Evolutionary conservation across 1,140 invertebrate genomes (phyloP), one percentile per base, ranked within the genome.

Genomic region (Drosophila seguyi): DNA sequence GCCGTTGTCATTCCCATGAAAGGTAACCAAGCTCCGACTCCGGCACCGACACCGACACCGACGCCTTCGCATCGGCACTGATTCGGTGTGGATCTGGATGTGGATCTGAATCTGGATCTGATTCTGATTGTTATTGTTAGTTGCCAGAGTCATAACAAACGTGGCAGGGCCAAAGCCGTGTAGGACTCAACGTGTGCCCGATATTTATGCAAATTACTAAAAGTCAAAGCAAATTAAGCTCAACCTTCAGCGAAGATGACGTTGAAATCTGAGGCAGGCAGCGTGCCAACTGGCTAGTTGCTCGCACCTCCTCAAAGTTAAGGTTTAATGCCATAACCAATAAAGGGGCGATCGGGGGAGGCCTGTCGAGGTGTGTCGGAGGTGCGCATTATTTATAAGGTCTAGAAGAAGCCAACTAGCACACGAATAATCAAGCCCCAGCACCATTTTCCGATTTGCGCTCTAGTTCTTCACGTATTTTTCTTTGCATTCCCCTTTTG

Each of bases 171-270:
- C 18, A 48, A 50, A 39, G 52, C 68, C 48, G 62, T 52, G 45
- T 53, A 63, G 76, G 81, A 42, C 41, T 56, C 56, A 57, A 63
- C 61, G 65, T 63, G 77, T 62, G 61, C 52, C 41, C 68, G 77
- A 91, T 91, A 91, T 90, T 91, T 90, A 90, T 90, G 85, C 82
- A 90, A 90, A 90, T 90, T 90, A 79, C 83, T 75, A 83, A 87
- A 82, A 87, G 86, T 91, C 86, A 90, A 91, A 80, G 75, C 87
- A 90, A 90, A 91, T 90, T 91, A 91, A 91, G 87, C 83, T 79
- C 67, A 79, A 82, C 78, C 69, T 83, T 84, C 81, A 68, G 63
- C 72, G 75, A 67, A 91, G 87, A 91, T 88, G 86, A 86, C 87
- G 79, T 85, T 84, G 76, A 83, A 77, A 71, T 83, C 76, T 75